Conservation (phyloP, 2,888 invertebrate genomes). For the Pachymerium ferrugineum region DNA sequence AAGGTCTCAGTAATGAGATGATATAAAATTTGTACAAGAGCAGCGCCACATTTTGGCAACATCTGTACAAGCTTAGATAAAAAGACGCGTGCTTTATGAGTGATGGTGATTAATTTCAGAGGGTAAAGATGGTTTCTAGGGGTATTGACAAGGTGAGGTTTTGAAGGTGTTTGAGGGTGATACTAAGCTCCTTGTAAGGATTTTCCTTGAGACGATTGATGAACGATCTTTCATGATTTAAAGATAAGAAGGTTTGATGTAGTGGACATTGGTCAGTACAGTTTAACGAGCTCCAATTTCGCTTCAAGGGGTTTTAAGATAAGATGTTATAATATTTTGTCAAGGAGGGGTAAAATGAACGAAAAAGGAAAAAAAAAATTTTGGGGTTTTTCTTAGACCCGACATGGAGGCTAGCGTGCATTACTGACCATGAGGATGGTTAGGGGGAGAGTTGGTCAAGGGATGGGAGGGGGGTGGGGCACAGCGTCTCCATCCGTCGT, state of each 20-base stretch:
- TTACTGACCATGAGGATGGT: conserved; percentile 11
- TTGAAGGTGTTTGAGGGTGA: no score
- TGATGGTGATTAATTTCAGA: conserved; percentile 10
- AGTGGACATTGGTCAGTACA: conserved; percentile 11
- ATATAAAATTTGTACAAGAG: conserved; percentile 4
- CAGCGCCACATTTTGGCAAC: background rate
- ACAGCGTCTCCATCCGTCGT: background rate
- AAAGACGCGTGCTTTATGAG: conserved; percentile 5
- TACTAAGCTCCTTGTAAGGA: background rate
- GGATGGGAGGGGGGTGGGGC: background rate
- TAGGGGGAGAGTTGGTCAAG: conserved; percentile 17
- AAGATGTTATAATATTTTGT: conserved; percentile 22
- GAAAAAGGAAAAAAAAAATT: no score
- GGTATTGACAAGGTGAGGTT: conserved; percentile 19
- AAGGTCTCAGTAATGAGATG: conserved; percentile 19
- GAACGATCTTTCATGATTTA: conserved; percentile 24
- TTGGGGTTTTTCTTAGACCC: background rate
- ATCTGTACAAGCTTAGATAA: conserved; percentile 27
- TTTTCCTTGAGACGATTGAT: conserved; percentile 2
- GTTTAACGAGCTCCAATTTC: conserved; percentile 17
- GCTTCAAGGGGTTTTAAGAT: background rate
- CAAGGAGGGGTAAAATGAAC: no score
- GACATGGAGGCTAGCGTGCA: background rate
- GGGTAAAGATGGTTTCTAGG: background rate
- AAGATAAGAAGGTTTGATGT: conserved; percentile 19